Conservation (phyloP, 2,797 vertebrate species). For the Telmatherina bonti region DNA sequence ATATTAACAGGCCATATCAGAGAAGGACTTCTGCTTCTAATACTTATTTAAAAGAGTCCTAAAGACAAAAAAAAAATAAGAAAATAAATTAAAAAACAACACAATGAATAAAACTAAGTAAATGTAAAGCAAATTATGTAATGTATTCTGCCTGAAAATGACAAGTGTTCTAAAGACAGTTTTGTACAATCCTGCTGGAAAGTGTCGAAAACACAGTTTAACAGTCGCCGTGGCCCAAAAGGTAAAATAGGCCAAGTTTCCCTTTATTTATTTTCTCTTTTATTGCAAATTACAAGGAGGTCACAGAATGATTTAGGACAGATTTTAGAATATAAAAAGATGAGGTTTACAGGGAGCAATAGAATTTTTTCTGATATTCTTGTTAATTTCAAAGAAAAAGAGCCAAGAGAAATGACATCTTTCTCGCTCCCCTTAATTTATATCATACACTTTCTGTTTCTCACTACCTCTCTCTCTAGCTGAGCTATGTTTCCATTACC, state of each 20-base stretch:
- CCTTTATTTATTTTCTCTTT: background rate
- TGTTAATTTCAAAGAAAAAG: conserved; percentile 55
- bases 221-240: background rate
- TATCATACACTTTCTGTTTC: conserved; percentile 13
- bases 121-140: background rate
- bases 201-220: background rate
- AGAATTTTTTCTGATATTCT: conserved; percentile 65
- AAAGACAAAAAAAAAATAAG: background rate
- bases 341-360: conserved; percentile 75
- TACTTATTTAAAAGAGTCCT: background rate
- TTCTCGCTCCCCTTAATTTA: conserved; percentile 30
- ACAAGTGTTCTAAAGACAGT: background rate
- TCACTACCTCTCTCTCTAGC: background rate
- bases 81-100: background rate
- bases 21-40: conserved; percentile 19
- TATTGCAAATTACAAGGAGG: conserved; percentile 48
- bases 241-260: background rate
- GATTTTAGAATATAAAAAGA: conserved; percentile 76
- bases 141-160: background rate
- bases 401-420: conserved; percentile 59
- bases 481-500: too few species aligned
- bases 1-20: conserved; percentile 45
- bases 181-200: background rate
- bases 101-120: background rate
- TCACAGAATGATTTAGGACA: conserved; percentile 59